Base-by-base conservation (phyloP, 2,888 invertebrate genomes). In the Nemoura dubitans region DNA sequence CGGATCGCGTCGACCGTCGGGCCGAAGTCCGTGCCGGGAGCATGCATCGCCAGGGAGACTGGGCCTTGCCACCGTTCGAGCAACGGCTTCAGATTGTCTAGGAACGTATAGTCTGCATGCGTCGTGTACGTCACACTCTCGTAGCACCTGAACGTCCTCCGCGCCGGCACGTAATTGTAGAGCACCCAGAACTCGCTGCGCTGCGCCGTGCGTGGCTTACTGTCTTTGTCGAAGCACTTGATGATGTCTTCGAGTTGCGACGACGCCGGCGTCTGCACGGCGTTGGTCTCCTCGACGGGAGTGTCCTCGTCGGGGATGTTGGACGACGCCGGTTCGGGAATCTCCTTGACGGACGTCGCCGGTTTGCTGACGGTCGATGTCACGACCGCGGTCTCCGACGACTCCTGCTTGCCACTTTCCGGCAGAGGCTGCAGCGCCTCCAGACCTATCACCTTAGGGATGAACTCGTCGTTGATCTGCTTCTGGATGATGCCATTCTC, bases 61-160 rank as follows among this genome's bases (percentile, higher is more conserved):
- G 98, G 98, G 0, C 97, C 97, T 91, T 95, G 94, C 98, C 98
- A 98, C 92, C 96, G 94, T 91, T 96, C 95, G 90, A 97, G 92
- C 89, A 98, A 93, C 87, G 97, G 97, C 91, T 95, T 94, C 89
- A 98, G 93, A 92, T 98, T 98, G 92, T 98, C 97, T 90, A 98
- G 94, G 92, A 97, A 98, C 89, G 97, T 97, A 92, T 95, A 97
- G 90, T 98, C 98, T 3, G 97, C 97, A 91, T 98, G 98, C 21
- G 98, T 98, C 59, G 98, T 97, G 90, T 98, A 97, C 0, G 98
- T 98, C 89, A 98, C 94, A 89, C 95, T 95, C 92, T 97, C 97
- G 92, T 96, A 96, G 92, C 97, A 97, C 90, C 93, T 93, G 85
- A 96, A 91, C 80, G 92, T 91, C 90, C 94, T 94, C 88, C 91